phyloP scores from a whole-genome alignment of 2,888 invertebrate genomes.

The Cryptus armator region DNA sequence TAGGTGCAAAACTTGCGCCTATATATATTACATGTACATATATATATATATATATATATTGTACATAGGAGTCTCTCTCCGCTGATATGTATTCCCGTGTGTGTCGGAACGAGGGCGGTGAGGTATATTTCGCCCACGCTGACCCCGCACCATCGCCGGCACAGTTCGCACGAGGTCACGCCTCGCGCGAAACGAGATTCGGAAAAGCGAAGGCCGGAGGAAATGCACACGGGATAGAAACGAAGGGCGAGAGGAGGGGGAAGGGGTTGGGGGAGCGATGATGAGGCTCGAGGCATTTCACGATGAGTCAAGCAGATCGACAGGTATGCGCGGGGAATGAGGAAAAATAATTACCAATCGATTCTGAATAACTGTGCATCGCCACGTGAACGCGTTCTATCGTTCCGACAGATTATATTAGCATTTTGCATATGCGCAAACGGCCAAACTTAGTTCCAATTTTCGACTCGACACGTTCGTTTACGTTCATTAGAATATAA shows the following conservation, averaged over 20 bases:
- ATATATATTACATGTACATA: background rate
- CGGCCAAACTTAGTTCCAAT: background rate
- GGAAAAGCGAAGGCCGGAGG: constrained; percentile 65
- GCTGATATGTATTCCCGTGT: constrained; percentile 12
- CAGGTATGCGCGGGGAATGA: constrained; percentile 3
- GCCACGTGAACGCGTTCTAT: background rate
- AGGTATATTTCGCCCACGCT: constrained; percentile 57
- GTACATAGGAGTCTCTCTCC: constrained; percentile 29
- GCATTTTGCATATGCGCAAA: background rate
- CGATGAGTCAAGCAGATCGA: constrained; percentile 18
- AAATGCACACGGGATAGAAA: constrained; percentile 44
- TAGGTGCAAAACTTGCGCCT: constrained; percentile 54
- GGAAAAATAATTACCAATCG: constrained; percentile 49
- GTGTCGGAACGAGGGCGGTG: constrained; percentile 53
- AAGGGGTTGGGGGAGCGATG: background rate
- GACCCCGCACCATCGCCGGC: constrained; percentile 50
- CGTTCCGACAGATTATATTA: constrained; percentile 3
- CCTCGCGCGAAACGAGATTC: constrained; percentile 63
- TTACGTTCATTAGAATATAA: background rate
- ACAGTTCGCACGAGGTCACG: constrained; percentile 61
- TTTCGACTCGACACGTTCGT: background rate
- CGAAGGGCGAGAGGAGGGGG: background rate
- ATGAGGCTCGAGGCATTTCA: constrained; percentile 32
- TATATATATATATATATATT: constrained; percentile 21
- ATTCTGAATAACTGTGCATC: constrained; percentile 4